phyloP scores from a whole-genome alignment of 92 coral and sea anemone genomes.

The Nematostella vectensis region DNA sequence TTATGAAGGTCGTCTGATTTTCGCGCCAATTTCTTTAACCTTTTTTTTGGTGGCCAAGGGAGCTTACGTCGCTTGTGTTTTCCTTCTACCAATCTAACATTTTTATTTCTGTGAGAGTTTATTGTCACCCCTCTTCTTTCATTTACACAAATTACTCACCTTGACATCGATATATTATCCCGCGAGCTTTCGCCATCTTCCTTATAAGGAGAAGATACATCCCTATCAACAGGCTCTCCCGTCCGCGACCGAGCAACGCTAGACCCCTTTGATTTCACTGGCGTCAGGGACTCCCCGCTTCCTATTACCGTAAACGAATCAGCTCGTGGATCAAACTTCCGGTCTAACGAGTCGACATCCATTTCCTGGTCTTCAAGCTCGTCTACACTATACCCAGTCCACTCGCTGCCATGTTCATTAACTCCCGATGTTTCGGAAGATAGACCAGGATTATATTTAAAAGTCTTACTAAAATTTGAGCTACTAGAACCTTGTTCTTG shows the following conservation, averaged over 20 bases:
- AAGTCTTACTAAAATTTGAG: too few relatives aligned
- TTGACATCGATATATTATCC: conserved; percentile 62
- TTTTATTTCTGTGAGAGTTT: too few relatives aligned
- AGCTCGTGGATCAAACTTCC: conserved; percentile 5
- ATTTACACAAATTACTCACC: conserved; percentile 49
- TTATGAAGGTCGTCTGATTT: too few relatives aligned
- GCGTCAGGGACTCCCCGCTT: conserved; percentile 68
- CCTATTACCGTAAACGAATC: conserved; percentile 45
- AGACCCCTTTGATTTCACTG: conserved; percentile 26
- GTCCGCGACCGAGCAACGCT: conserved; percentile 23
- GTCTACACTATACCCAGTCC: background rate
- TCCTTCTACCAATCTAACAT: too few relatives aligned
- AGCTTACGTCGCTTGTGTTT: too few relatives aligned
- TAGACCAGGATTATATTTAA: background rate
- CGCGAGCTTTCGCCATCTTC: conserved; percentile 47
- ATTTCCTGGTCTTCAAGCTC: background rate
- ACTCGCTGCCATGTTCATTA: background rate
- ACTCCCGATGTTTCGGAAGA: background rate
- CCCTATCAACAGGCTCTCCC: background rate
- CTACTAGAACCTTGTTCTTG: background rate
- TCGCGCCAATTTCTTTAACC: too few relatives aligned
- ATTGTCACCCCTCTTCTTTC: too few relatives aligned
- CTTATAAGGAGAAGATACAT: conserved; percentile 7
- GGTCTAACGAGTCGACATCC: conserved; percentile 4
- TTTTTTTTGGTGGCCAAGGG: too few relatives aligned